Evolutionary conservation across 2,797 vertebrate genomes (phyloP).

Genomic region (Alauda arvensis): DNA sequence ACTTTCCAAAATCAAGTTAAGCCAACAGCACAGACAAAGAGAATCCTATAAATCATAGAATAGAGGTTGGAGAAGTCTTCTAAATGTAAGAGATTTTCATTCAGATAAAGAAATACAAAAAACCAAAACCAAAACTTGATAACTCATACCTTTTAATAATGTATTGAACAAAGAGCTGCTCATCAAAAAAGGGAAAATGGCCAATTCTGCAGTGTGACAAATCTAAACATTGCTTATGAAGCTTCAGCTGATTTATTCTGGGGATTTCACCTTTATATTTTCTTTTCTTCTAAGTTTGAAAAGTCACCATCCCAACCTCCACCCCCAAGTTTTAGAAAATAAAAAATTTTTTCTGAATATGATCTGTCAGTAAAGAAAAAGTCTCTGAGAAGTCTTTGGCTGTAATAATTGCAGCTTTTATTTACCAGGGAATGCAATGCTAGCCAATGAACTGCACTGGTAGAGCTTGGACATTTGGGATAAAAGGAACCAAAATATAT

Average conservation of each 20-base stretch:
- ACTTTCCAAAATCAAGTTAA: background rate
- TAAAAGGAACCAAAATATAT: background rate
- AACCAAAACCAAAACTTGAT: background rate
- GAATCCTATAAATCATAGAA: background rate
- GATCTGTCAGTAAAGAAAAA: background rate
- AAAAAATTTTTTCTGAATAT: background rate
- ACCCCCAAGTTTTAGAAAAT: background rate
- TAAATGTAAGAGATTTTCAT: background rate
- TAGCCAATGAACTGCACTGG: background rate
- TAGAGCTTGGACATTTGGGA: background rate
- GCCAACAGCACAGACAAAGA: background rate
- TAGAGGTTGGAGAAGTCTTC: background rate
- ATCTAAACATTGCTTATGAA: background rate
- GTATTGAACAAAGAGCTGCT: background rate
- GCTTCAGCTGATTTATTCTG: background rate
- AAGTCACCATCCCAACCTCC: rapidly evolving
- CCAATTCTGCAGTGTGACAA: background rate
- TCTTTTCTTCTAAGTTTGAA: background rate
- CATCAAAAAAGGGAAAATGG: background rate
- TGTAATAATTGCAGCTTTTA: background rate
- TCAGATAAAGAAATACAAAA: background rate
- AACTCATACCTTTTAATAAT: background rate
- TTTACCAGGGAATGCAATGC: background rate
- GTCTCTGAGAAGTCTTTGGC: background rate
- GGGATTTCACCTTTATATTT: background rate